A percentile compares a stretch with the other conserved stretches of the same genome.
phyloP scores from a whole-genome alignment of 2,888 invertebrate genomes.

The Eretmocerus hayati region DNA sequence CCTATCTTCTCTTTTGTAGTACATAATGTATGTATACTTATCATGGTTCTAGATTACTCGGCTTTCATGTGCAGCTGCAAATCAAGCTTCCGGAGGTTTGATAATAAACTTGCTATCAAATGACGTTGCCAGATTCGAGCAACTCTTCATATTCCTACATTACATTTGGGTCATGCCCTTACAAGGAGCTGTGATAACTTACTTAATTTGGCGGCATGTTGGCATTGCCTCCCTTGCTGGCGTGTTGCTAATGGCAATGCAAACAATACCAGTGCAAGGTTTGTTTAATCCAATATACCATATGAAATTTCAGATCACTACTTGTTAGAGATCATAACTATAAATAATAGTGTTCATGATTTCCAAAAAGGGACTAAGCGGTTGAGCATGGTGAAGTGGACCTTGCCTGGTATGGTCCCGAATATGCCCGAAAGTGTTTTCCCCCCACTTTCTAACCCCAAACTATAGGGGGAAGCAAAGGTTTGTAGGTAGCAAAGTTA shows the following conservation, averaged over 20 bases:
- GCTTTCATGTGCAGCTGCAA: constrained; percentile 39
- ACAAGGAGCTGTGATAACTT: constrained; percentile 60
- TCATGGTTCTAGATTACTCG: constrained; percentile 47
- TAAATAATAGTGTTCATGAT: no score
- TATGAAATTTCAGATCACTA: not conserved
- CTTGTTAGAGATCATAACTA: no score
- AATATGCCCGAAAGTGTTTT: no score
- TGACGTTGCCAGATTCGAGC: constrained; percentile 76
- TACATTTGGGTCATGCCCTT: constrained; percentile 77
- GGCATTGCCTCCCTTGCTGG: constrained; percentile 56
- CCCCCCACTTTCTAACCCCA: no score
- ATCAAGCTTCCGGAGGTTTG: constrained; percentile 54
- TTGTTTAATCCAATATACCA: constrained; percentile 7
- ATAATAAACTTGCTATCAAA: constrained; percentile 80
- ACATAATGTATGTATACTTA: no score
- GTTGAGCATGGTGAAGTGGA: no score
- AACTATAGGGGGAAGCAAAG: no score
- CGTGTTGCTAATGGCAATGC: constrained; percentile 52
- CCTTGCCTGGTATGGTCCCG: no score
- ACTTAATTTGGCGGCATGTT: constrained; percentile 53
- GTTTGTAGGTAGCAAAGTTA: no score
- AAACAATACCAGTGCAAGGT: constrained; percentile 52
- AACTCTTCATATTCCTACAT: constrained; percentile 62
- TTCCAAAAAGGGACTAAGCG: no score
- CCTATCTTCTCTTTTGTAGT: no score